Base-by-base conservation (phyloP, 2,113 vertebrate genomes). In the Rhadina sibilatrix region DNA sequence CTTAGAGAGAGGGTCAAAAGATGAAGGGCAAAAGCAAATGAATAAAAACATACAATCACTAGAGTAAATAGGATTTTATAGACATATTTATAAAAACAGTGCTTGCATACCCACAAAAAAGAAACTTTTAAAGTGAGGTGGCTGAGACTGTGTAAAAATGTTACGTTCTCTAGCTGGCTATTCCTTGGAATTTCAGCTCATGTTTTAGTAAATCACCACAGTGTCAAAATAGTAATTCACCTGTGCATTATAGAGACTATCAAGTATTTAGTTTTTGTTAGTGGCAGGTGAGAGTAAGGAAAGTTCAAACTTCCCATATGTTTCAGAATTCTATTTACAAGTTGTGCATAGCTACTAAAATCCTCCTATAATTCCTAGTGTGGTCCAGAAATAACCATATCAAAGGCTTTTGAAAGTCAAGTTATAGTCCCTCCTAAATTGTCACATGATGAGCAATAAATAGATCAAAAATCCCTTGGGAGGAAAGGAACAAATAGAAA, bases 331-430 rank as follows among this genome's bases (percentile, higher is more conserved):
- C 49, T 37, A 15, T 37, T 72, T 52, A 21, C 38, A 24, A 90
- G 65, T 88, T 83, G 12, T 40, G 15, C 42, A 27, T 31, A 56
- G 53, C n/a, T 95, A 40, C n/a, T 82, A 35, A 79, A 94, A 94
- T 22, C 30, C 82, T 85, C 23, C 87, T 83, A 18, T 76, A 83
- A 61, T 80, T 93, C 53, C 90, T 82, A 53, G 61, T 77, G 70
- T 76, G 42, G 46, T 89, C 87, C 70, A 87, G 82, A 97, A 95
- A 95, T 89, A 97, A 82, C 81, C 42, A 31, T 60, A 87, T 76
- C 83, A 95, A 87, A 97, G 81, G 81, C 57, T 94, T 97, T 74
- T 97, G 90, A 90, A 94, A 95, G 92, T 95, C 84, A 85, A 75
- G 87, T 94, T 97, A 57, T 59, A 81, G 82, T 91, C 66, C 49